Percentiles rank a stretch among this genome's conserved stretches.
These are phyloP conservation scores for Hermaeophaga mercurialis DNA, from an alignment of 2,888 invertebrate species.

Conservation along the genomic window DNA sequence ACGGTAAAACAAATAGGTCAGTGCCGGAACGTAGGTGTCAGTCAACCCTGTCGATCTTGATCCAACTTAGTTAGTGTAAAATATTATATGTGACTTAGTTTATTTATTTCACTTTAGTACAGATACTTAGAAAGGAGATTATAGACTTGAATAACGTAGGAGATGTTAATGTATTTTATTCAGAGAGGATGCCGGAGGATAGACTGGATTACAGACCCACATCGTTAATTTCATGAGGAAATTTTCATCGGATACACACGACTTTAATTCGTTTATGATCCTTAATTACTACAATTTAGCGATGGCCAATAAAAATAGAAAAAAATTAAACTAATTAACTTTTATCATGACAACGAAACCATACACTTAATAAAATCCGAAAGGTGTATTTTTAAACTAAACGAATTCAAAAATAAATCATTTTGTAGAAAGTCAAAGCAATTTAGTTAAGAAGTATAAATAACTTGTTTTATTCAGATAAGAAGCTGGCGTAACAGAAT, in stretches of 20 bases:
- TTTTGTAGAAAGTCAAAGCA: conserved; percentile 28
- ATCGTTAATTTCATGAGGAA: not conserved
- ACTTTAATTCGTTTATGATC: not conserved
- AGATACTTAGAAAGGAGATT: too few species aligned
- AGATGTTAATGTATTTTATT: too few species aligned
- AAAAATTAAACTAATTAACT: conserved; percentile 1
- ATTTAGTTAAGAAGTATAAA: conserved; percentile 27
- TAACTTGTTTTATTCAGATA: conserved; percentile 28
- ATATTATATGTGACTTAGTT: too few species aligned
- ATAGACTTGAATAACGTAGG: too few species aligned
- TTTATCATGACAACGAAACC: not conserved
- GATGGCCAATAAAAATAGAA: not conserved
- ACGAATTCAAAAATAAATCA: conserved; percentile 27
- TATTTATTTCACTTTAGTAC: too few species aligned
- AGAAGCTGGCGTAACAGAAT: conserved; percentile 21
- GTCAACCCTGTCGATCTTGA: too few species aligned
- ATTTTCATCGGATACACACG: not conserved
- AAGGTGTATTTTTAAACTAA: conserved; percentile 15
- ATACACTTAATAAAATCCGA: not conserved
- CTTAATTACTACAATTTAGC: not conserved
- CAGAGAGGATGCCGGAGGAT: too few species aligned
- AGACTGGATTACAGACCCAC: not conserved
- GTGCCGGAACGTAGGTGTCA: too few species aligned
- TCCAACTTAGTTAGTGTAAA: too few species aligned
- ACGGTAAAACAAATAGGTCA: too few species aligned